Percentiles rank a stretch among this genome's conserved stretches.
phyloP scores from a whole-genome alignment of 2,888 invertebrate species.

The Chymomyza fuscimana region DNA sequence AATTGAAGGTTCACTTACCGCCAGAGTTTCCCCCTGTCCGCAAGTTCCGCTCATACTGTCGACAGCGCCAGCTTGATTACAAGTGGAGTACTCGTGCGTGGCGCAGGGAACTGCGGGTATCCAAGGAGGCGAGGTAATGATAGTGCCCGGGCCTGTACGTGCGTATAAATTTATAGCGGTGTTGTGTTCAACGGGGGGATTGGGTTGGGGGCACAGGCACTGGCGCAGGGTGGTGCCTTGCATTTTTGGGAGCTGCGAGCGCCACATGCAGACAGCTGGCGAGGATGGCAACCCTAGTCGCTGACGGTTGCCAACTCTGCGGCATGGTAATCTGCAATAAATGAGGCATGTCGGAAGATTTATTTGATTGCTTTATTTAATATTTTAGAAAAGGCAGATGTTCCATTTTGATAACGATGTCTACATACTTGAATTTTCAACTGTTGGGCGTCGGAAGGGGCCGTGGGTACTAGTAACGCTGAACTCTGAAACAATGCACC shows the following conservation, averaged over 20 bases:
- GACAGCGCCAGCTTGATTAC: constrained; percentile 48
- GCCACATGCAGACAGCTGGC: constrained; percentile 40
- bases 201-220: constrained; percentile 8
- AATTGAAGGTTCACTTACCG: constrained; percentile 72
- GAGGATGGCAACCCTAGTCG: constrained; percentile 11
- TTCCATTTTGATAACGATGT: constrained; percentile 45
- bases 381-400: constrained; percentile 73
- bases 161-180: constrained; percentile 43
- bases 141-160: constrained; percentile 66
- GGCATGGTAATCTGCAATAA: constrained; percentile 77
- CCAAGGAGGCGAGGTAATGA: constrained; percentile 46
- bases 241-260: constrained; percentile 33
- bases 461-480: not conserved
- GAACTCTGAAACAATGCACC: constrained; percentile 24
- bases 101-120: constrained; percentile 2
- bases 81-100: constrained; percentile 17
- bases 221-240: constrained; percentile 11
- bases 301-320: constrained; percentile 1
- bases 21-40: constrained; percentile 8
- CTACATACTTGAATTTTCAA: not conserved
- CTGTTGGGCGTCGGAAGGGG: too few relatives aligned
- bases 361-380: constrained; percentile 78
- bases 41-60: not conserved
- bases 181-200: constrained; percentile 10
- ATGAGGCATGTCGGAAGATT: constrained; percentile 78